A percentile compares a stretch with the other conserved stretches of the same genome.
Conservation (phyloP, 2,888 invertebrate species). For the Drosophila macrospina region DNA sequence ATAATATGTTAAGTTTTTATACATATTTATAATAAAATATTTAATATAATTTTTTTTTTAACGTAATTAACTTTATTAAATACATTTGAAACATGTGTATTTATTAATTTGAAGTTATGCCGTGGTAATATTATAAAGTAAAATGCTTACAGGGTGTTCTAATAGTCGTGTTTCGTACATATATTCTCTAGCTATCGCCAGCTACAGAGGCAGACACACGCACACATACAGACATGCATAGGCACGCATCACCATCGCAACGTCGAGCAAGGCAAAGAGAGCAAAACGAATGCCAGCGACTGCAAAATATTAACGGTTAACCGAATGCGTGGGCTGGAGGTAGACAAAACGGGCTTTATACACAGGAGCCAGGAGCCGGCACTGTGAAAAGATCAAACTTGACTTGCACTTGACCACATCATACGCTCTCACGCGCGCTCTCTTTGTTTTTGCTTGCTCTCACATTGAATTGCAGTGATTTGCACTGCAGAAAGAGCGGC, state of each 20-base stretch:
- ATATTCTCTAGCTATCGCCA: neutral
- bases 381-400: slow-evolving; percentile 2
- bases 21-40: too few relatives aligned
- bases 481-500: slow-evolving; percentile 15
- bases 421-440: neutral
- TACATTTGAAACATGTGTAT: too few relatives aligned
- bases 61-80: too few relatives aligned
- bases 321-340: slow-evolving; percentile 56
- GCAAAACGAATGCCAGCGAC: slow-evolving; percentile 30
- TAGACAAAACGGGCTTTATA: slow-evolving; percentile 35
- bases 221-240: slow-evolving; percentile 10
- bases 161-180: neutral
- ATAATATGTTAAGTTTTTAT: too few relatives aligned
- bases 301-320: slow-evolving; percentile 47
- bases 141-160: slow-evolving; percentile 31
- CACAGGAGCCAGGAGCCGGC: slow-evolving; percentile 20
- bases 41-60: too few relatives aligned
- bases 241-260: slow-evolving; percentile 21
- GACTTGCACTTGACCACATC: slow-evolving; percentile 42
- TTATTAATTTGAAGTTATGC: too few relatives aligned
- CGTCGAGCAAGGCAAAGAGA: slow-evolving; percentile 40
- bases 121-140: neutral
- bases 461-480: slow-evolving; percentile 26
- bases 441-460: slow-evolving; percentile 6
- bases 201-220: slow-evolving; percentile 11